These are phyloP conservation scores for Meandrina meandrites DNA, from an alignment of 92 coral and sea anemone genomes.

Conservation along the genomic window DNA sequence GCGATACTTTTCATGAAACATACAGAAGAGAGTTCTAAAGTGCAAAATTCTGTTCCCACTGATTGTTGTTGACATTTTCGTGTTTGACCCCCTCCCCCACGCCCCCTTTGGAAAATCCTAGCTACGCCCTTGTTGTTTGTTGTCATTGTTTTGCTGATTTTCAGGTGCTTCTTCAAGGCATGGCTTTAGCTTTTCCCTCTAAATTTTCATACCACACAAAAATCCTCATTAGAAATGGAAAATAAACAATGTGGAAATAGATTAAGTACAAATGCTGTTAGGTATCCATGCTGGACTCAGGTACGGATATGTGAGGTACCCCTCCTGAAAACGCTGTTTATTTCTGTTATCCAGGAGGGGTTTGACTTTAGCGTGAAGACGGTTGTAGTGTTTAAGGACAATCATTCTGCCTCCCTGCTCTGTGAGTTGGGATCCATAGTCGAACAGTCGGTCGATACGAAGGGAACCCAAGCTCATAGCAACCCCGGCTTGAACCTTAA, in stretches of 20 bases:
- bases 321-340: slow-evolving; percentile 63
- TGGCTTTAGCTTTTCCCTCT: neutral
- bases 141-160: too few relatives aligned
- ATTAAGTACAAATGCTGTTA: slow-evolving; percentile 71
- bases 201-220: neutral
- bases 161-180: neutral
- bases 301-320: slow-evolving; percentile 95
- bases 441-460: slow-evolving; percentile 85
- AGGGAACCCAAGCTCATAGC: slow-evolving; percentile 97
- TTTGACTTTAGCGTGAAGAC: slow-evolving; percentile 60
- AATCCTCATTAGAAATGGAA: neutral
- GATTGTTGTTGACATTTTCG: too few relatives aligned
- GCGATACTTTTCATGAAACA: too few relatives aligned
- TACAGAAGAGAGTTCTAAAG: too few relatives aligned
- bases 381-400: slow-evolving; percentile 71
- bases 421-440: slow-evolving; percentile 70
- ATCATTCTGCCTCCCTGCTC: slow-evolving; percentile 64
- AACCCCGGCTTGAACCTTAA: slow-evolving; percentile 88
- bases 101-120: too few relatives aligned
- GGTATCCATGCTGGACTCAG: slow-evolving; percentile 98
- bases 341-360: slow-evolving; percentile 80
- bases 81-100: too few relatives aligned
- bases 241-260: neutral
- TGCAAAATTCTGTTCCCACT: too few relatives aligned
- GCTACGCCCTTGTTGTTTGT: too few relatives aligned